Evolutionary conservation across 2,888 invertebrate species (phyloP), one percentile per base, ranked within the genome.

Genomic region (Rhimphoctona megacephalus): DNA sequence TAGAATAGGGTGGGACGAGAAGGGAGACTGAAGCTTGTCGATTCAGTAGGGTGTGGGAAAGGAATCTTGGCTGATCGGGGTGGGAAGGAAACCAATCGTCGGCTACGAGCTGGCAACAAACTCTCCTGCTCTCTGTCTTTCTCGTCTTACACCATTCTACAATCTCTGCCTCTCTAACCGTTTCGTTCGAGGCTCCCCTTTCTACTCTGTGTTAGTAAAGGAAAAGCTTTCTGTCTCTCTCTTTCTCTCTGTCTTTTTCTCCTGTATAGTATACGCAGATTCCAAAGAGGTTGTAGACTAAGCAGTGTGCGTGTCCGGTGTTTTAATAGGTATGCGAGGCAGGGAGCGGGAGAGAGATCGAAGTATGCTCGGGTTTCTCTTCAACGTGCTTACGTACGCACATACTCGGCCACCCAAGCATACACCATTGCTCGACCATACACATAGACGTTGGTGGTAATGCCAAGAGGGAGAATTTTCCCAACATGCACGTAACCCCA

Each of bases 41-140:
- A 76, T 74, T 74, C 19, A 87, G 88, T 85, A 85, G 86, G 86
- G 89, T 88, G 87, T 88, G 88, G 87, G 85, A 76, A 82, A 81
- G 70, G 81, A 81, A 77, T 73, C 46, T 76, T 49, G 43, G 52
- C 30, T 72, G 64, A 64, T 88, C 88, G 89, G 91, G 91, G 92
- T 89, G 90, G 92, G 91, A 91, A 91, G 92, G 91, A 93, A 92
- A 94, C 94, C 94, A 94, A 94, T 94, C 93, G 93, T 93, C 92
- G 93, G 83, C 89, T 85, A 88, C 86, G 85, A 85, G 78, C 85
- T 79, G 70, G 66, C 83, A 74, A 81, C 61, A 78, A 52, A 73
- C 67, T 54, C 66, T 36, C 61, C 69, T 52, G 81, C 54, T 72
- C 46, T 66, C 77, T 78, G 73, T 36, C 57, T 76, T 67, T 57